Conservation (phyloP, 2,888 invertebrate genomes). For the Thymelicus lineola region DNA sequence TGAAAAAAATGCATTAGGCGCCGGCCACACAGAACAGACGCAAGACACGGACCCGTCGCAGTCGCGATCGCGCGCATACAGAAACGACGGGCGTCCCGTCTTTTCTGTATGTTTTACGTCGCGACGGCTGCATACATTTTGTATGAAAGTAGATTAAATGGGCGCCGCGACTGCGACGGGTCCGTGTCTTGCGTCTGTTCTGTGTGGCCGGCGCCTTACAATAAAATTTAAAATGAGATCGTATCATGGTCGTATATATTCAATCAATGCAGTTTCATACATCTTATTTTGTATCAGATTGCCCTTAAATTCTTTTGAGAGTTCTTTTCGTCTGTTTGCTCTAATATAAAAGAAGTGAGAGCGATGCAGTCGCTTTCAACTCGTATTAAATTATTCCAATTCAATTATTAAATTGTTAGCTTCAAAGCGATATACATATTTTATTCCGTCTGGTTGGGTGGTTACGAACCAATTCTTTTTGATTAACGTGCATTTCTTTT, state of each 20-base stretch:
- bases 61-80: too few species aligned
- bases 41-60: too few species aligned
- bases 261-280: background rate
- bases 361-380: constrained; percentile 16
- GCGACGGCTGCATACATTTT: too few species aligned
- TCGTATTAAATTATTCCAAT: constrained; percentile 26
- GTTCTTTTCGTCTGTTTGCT: constrained; percentile 22
- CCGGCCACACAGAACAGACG: too few species aligned
- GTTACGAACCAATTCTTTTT: background rate
- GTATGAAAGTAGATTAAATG: too few species aligned
- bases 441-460: background rate
- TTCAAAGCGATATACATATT: constrained; percentile 15
- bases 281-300: constrained; percentile 32
- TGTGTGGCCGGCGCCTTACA: too few species aligned
- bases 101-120: too few species aligned
- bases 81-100: too few species aligned
- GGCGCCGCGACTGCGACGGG: too few species aligned
- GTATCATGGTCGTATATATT: constrained; percentile 2
- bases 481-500: background rate
- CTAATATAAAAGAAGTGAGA: constrained; percentile 4
- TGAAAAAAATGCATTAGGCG: too few species aligned
- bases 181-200: too few species aligned
- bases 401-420: too few species aligned
- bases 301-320: constrained; percentile 25
- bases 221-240: background rate